These are phyloP conservation scores for Ptilonorhynchus violaceus DNA, from an alignment of 2,113 vertebrate genomes.

Conservation along the genomic window DNA sequence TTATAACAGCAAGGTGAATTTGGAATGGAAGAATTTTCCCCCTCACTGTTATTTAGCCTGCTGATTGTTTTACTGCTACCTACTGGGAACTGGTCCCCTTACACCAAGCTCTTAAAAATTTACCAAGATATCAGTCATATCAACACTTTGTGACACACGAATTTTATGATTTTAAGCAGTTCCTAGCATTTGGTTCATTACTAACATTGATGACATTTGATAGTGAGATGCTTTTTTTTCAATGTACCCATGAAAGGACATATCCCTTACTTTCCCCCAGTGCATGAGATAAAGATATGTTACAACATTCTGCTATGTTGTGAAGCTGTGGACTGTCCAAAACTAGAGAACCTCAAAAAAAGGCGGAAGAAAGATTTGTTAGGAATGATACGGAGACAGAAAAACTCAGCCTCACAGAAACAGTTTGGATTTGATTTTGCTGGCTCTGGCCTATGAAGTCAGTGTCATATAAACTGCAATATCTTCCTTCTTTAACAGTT, in stretches of 20 bases:
- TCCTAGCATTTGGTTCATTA: neutral
- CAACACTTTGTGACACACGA: neutral
- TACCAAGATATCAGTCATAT: neutral
- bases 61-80: neutral
- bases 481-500: neutral
- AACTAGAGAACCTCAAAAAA: neutral
- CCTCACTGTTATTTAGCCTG: neutral
- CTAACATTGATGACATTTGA: neutral
- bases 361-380: neutral
- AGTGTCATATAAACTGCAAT: neutral
- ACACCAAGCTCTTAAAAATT: neutral
- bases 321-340: neutral
- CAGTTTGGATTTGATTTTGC: neutral
- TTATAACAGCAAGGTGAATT: neutral
- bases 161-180: neutral
- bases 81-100: neutral
- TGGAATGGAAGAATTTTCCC: neutral
- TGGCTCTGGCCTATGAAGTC: neutral
- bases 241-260: neutral
- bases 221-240: neutral
- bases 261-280: neutral
- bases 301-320: neutral
- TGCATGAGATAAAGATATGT: neutral
- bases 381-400: neutral
- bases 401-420: neutral